A percentile compares a stretch with the other conserved stretches of the same genome.
These are phyloP conservation scores for Drosophila malerkotliana DNA, from an alignment of 1,140 invertebrate species.

Conservation along the genomic window DNA sequence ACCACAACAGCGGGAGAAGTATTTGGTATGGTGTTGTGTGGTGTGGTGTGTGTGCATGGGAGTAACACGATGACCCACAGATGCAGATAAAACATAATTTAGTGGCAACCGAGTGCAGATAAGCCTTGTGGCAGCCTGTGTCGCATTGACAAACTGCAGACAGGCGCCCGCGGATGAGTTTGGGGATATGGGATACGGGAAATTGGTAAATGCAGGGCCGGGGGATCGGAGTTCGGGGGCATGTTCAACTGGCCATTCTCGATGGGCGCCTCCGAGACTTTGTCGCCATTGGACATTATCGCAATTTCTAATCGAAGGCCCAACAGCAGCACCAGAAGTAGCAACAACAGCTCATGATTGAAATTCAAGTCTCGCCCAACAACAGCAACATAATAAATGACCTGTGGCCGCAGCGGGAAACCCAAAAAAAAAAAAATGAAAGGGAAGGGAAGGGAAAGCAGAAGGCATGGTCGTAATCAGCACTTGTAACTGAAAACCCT, in stretches of 20 bases:
- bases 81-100: slow-evolving; percentile 81
- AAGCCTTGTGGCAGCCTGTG: slow-evolving; percentile 56
- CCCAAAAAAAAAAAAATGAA: slow-evolving; percentile 29
- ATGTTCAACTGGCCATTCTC: slow-evolving; percentile 3
- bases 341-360: slow-evolving; percentile 64
- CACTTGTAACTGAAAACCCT: slow-evolving; percentile 67
- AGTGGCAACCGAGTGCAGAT: slow-evolving; percentile 75
- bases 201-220: neutral
- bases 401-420: slow-evolving; percentile 63
- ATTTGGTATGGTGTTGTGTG: neutral
- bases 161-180: slow-evolving; percentile 45
- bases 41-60: slow-evolving; percentile 2
- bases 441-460: slow-evolving; percentile 11
- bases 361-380: slow-evolving; percentile 66
- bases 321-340: slow-evolving; percentile 6
- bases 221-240: neutral
- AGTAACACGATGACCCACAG: slow-evolving; percentile 62
- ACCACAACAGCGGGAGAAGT: slow-evolving; percentile 38
- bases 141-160: slow-evolving; percentile 75
- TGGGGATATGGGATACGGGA: slow-evolving; percentile 6
- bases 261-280: slow-evolving; percentile 58
- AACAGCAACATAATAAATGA: slow-evolving; percentile 70
- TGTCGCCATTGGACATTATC: slow-evolving; percentile 79
- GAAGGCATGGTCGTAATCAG: slow-evolving; percentile 43
- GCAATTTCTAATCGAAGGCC: slow-evolving; percentile 75